A percentile compares a stretch with the other conserved stretches of the same genome.
These are phyloP conservation scores for Drosophila siamana DNA, from an alignment of 2,888 invertebrate genomes.

Conservation along the genomic window DNA sequence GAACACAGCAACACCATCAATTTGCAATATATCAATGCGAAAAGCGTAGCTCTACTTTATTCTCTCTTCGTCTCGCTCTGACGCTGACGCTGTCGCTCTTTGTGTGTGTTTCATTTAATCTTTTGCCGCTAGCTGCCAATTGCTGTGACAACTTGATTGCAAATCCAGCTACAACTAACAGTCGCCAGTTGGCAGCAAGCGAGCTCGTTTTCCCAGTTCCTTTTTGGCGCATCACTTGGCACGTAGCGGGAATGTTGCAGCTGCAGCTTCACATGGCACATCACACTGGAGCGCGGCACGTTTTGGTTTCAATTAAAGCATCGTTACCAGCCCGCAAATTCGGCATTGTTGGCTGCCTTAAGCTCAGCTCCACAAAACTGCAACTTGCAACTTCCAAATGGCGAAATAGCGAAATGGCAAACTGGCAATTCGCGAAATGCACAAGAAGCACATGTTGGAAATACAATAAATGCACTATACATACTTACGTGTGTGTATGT, in stretches of 20 bases:
- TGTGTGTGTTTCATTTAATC: slow-evolving; percentile 69
- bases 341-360: slow-evolving; percentile 56
- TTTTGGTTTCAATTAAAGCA: slow-evolving; percentile 72
- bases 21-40: slow-evolving; percentile 74
- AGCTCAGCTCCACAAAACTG: slow-evolving; percentile 11
- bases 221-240: slow-evolving; percentile 24
- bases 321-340: slow-evolving; percentile 65
- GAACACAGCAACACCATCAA: slow-evolving; percentile 65
- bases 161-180: slow-evolving; percentile 50
- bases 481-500: slow-evolving; percentile 2
- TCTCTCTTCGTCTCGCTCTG: too few species aligned
- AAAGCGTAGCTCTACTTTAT: slow-evolving; percentile 1
- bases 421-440: slow-evolving; percentile 23
- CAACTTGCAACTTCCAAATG: slow-evolving; percentile 39
- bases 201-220: slow-evolving; percentile 24
- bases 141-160: slow-evolving; percentile 73
- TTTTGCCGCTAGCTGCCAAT: slow-evolving; percentile 61
- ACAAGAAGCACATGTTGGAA: slow-evolving; percentile 59
- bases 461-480: slow-evolving; percentile 65
- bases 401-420: slow-evolving; percentile 4
- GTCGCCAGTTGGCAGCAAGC: slow-evolving; percentile 29
- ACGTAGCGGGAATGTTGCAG: slow-evolving; percentile 42
- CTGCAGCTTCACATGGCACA: slow-evolving; percentile 10
- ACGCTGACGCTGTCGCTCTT: not conserved
- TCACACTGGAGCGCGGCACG: slow-evolving; percentile 45